Evolutionary conservation across 2,797 vertebrate species (phyloP).

Genomic region (Hypotaenidia okinawae): DNA sequence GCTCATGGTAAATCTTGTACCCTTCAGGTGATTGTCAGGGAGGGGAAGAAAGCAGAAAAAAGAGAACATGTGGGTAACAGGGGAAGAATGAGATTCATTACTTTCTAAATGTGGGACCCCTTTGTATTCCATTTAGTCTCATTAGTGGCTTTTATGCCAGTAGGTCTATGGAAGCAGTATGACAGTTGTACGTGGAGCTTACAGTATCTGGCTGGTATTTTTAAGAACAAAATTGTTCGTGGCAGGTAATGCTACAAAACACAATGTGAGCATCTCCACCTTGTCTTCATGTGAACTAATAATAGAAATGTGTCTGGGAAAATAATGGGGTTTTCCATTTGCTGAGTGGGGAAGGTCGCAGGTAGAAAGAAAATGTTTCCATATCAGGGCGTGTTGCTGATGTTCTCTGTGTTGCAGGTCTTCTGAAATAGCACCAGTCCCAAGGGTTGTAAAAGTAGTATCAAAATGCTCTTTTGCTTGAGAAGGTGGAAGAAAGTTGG

Average conservation of each 20-base stretch:
- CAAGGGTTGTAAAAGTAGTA: background rate
- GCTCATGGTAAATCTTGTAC: background rate
- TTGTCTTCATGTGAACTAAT: background rate
- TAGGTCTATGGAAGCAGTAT: background rate
- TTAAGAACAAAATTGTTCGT: background rate
- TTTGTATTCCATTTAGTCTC: background rate
- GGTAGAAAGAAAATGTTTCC: background rate
- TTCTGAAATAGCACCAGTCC: background rate
- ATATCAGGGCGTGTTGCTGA: background rate
- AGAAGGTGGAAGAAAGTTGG: background rate
- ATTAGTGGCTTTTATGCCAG: background rate
- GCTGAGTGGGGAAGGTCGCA: background rate
- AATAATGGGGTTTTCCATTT: fast-evolving
- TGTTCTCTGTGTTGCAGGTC: background rate
- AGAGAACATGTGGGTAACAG: background rate
- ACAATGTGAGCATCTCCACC: background rate
- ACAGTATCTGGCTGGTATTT: background rate
- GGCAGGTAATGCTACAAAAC: background rate
- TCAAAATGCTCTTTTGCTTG: background rate
- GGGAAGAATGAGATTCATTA: background rate
- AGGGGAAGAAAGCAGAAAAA: background rate
- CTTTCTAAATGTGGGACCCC: background rate
- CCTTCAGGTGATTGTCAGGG: background rate
- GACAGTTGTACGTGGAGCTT: background rate
- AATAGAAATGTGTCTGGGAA: background rate